Evolutionary conservation across 2,888 invertebrate genomes (phyloP), one percentile per base, ranked within the genome.

Genomic region (Patella caerulea): DNA sequence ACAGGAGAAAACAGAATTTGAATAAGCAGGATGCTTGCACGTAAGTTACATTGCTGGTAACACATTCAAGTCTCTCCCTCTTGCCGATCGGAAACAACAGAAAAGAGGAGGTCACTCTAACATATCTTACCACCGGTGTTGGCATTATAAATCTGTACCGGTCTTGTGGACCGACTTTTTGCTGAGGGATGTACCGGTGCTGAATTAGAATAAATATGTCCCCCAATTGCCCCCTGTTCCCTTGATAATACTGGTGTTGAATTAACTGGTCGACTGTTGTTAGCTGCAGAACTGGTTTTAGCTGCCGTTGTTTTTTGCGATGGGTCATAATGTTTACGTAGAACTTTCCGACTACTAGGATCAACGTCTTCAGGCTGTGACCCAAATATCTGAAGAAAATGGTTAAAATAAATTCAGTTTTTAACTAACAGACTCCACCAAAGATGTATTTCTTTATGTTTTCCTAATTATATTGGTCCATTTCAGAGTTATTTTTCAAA

Each of bases 351-450:
- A 70, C 72, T 55, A 19, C 70, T 71, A 56, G 78, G 80, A 74
- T 90, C 90, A 17, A 86, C 84, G 71, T 87, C 89, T 71, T 88
- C 88, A 15, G 90, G 90, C 7, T 85, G 81, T 29, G 84, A 85
- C 75, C 87, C 87, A 78, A 91, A 90, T 73, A 91, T 89, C 89
- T 90, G 81, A 71, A 70, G 55, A 73, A 12, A 55, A 76, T 4
- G 70, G 15, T 15, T 56, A 71, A 29, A 53, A 45, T 52, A 19
- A 19, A 19, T 73, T 3, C n/a, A n/a, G 17, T 54, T 19, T 54
- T 45, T 1, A 45, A 45, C 7, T 1, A 45, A 45, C 7, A 45
- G 9, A 45, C 9, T 45, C 45, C 45, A 45, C 45, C 0, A 45
- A 45, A 45, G 45, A 45, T 9, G 1, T 45, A 45, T 45, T 45